A percentile compares a stretch with the other conserved stretches of the same genome.
Evolutionary conservation across 2,113 vertebrate species (phyloP).

Genomic region (Hassar affinis): DNA sequence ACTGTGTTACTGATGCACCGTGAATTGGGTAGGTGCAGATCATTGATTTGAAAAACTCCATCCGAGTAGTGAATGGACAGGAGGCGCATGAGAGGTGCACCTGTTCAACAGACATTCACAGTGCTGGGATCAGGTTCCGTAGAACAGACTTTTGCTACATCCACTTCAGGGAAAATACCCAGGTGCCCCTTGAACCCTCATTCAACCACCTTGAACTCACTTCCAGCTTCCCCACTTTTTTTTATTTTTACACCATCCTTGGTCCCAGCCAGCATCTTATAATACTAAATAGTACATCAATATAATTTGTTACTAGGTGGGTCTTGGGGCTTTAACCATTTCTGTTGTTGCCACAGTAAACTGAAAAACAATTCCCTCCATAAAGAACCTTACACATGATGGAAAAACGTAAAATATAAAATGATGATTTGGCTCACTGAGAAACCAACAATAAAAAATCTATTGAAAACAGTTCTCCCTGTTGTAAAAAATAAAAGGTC

Average conservation of each 20-base stretch:
- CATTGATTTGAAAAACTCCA: constrained; percentile 80
- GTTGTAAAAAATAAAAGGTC: neutral
- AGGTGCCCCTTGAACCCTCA: neutral
- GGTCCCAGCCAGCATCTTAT: neutral
- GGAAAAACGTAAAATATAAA: neutral
- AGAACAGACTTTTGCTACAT: neutral
- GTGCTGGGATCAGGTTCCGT: neutral
- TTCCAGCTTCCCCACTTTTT: too few relatives aligned
- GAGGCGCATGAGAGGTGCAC: constrained; percentile 77
- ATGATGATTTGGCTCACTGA: neutral
- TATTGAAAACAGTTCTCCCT: neutral
- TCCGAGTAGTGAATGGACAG: constrained; percentile 82
- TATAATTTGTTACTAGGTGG: neutral
- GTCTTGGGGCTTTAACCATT: too few relatives aligned
- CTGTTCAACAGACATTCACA: constrained; percentile 63
- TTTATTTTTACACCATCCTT: neutral
- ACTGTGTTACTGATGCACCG: constrained; percentile 74
- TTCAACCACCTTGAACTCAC: neutral
- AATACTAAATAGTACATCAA: neutral
- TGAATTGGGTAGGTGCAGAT: constrained; percentile 81
- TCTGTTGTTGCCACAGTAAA: neutral
- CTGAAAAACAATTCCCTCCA: neutral
- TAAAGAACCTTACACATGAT: neutral
- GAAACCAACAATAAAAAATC: neutral
- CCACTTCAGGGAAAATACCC: neutral